Base-by-base conservation (phyloP, 2,113 vertebrate genomes). In the Otis tarda region DNA sequence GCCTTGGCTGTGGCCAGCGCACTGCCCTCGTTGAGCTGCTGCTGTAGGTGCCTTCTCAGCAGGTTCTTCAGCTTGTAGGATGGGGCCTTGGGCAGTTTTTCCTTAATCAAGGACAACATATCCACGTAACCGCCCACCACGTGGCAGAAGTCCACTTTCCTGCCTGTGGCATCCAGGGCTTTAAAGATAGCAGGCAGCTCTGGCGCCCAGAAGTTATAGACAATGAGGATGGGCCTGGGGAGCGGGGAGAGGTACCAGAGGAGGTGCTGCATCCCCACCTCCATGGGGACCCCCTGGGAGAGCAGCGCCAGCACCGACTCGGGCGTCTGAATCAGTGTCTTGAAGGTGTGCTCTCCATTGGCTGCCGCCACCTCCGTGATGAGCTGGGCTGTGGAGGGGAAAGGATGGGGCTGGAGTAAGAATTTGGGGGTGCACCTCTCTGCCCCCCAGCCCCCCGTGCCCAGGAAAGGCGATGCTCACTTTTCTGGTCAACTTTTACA, bases 401-500 rank as follows among this genome's bases (percentile, higher is more conserved):
- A 97, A 90, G 96, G 91, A 68, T 15, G 5, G 20, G 45, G 43
- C 55, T 60, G 65, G 37, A 19, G 23, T 78, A 21, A 89, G 76
- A 14, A n/a, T 56, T 52, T 67, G 14, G 50, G 63, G 30, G 23
- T 71, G 9, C 2, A 22, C 57, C 47, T 21, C 53, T 52, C 53
- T 61, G 8, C 7, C 22, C 39, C 57, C 12, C 30, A 57, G 5
- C 39, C 22, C 73, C 61, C 41, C 22, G 4, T 53, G 25, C 50
- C 57, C 1, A 0, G 47, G 57, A 35, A 89, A 37, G 33, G 39
- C 35, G n/a, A 12, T 70, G 93, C 98, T 95, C 94, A 98, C 97
- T 98, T 97, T 95, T 91, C 33, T 24, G 86, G 77, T 98, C 93
- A 83, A 94, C 63, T 92, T 96, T 97, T 90, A 97, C 68, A 85